Percentiles rank a stretch among this genome's conserved stretches.
Conservation (phyloP, 1,140 invertebrate species). For the Ceratina japonica region DNA sequence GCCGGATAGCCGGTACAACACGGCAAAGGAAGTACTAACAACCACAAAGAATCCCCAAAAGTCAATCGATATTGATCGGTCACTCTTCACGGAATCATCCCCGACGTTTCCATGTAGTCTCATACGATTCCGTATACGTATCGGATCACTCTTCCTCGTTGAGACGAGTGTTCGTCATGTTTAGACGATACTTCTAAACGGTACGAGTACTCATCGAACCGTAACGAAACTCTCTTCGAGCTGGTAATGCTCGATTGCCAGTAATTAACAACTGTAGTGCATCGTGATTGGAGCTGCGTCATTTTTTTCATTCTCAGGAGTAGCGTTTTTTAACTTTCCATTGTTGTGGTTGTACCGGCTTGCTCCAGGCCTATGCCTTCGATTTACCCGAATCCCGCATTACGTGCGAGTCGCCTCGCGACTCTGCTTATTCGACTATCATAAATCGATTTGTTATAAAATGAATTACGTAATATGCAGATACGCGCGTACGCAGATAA, state of each 20-base stretch:
- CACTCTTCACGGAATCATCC: constrained; percentile 11
- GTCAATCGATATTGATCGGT: constrained; percentile 29
- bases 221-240: background rate
- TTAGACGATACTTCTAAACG: background rate
- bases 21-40: constrained; percentile 60
- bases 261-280: constrained; percentile 70
- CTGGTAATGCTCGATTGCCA: constrained; percentile 70
- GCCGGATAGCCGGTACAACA: constrained; percentile 79
- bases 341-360: constrained; percentile 78
- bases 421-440: constrained; percentile 3
- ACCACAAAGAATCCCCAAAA: constrained; percentile 53
- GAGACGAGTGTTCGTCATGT: too few species aligned
- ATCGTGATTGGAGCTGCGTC: constrained; percentile 78
- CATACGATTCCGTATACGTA: background rate
- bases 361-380: constrained; percentile 75
- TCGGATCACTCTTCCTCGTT: background rate
- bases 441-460: too few species aligned
- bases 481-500: background rate
- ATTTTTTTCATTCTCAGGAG: constrained; percentile 49
- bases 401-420: background rate
- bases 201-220: background rate
- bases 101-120: background rate
- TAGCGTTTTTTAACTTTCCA: constrained; percentile 58
- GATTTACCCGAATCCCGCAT: constrained; percentile 19
- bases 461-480: too few species aligned